Conservation (phyloP, 2,888 invertebrate genomes). For the Strigamia crassipes region DNA sequence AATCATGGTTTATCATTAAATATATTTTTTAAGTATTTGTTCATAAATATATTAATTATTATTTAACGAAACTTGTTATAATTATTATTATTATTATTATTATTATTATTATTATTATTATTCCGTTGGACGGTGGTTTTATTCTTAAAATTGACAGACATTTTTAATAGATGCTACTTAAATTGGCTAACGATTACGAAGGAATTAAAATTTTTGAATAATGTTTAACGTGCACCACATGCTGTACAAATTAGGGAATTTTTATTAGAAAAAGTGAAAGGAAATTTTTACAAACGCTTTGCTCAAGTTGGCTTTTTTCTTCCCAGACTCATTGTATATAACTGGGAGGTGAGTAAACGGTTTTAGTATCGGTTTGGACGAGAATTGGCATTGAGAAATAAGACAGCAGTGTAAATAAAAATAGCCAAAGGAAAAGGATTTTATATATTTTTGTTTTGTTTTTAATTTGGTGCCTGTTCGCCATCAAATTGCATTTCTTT, state of each 20-base stretch:
- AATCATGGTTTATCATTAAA: slow-evolving; percentile 45
- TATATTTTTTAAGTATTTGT: slow-evolving; percentile 43
- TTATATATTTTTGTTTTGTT: not conserved
- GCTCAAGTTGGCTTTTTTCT: slow-evolving; percentile 17
- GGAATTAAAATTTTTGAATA: not conserved
- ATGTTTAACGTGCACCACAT: slow-evolving; percentile 29
- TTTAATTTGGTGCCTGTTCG: not conserved
- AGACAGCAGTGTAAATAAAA: slow-evolving; percentile 29
- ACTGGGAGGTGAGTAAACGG: slow-evolving; percentile 24
- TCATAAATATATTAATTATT: slow-evolving; percentile 42
- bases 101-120: slow-evolving; percentile 2
- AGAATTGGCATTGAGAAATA: slow-evolving; percentile 15
- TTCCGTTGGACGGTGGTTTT: slow-evolving; percentile 19
- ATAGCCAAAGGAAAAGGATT: slow-evolving; percentile 32
- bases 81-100: slow-evolving; percentile 37
- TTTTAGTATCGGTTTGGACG: not conserved
- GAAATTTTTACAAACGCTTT: not conserved
- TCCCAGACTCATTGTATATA: slow-evolving; percentile 35
- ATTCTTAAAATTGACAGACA: not conserved
- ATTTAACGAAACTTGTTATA: slow-evolving; percentile 15
- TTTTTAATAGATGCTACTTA: slow-evolving; percentile 35
- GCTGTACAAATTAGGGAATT: slow-evolving; percentile 33
- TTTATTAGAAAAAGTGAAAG: not conserved
- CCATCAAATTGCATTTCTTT: not conserved
- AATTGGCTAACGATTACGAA: not conserved